Percentiles rank a stretch among this genome's conserved stretches.
Conservation (phyloP, 2,113 vertebrate species). For the Ameiurus melas region DNA sequence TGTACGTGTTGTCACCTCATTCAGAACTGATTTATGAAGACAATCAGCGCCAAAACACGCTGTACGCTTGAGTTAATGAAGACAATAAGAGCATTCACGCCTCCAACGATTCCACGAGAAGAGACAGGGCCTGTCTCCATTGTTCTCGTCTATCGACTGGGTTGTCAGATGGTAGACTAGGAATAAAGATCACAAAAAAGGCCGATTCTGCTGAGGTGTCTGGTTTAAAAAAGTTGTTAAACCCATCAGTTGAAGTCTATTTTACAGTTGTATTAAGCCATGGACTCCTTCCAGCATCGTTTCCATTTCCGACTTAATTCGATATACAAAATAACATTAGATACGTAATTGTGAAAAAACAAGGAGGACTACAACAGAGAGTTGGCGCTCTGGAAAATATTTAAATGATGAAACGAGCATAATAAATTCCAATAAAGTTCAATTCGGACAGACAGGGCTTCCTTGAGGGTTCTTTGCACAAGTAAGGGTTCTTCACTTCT, state of each 20-base stretch:
- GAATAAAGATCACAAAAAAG: slow-evolving; percentile 1
- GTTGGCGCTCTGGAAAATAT: too few species aligned
- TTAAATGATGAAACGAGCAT: not conserved
- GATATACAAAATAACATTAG: not conserved
- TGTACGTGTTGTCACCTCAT: slow-evolving; percentile 35
- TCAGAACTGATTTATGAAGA: slow-evolving; percentile 48
- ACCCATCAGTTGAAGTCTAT: not conserved
- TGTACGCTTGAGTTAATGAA: slow-evolving; percentile 41
- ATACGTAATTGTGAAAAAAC: not conserved
- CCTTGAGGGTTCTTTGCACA: not conserved
- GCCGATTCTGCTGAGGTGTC: slow-evolving; percentile 11
- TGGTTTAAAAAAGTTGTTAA: not conserved
- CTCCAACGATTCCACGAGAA: not conserved
- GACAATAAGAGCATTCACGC: slow-evolving; percentile 19
- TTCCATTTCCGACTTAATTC: not conserved
- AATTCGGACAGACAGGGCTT: not conserved
- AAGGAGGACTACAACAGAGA: not conserved
- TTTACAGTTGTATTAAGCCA: not conserved
- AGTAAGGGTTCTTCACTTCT: not conserved
- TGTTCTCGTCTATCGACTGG: slow-evolving; percentile 17
- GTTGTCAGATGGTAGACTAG: not conserved
- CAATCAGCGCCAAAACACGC: not conserved
- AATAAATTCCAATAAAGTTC: not conserved
- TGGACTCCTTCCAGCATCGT: not conserved
- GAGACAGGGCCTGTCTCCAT: slow-evolving; percentile 11